Base-by-base conservation (phyloP, 2,888 invertebrate species). In the Deilephila elpenor region DNA sequence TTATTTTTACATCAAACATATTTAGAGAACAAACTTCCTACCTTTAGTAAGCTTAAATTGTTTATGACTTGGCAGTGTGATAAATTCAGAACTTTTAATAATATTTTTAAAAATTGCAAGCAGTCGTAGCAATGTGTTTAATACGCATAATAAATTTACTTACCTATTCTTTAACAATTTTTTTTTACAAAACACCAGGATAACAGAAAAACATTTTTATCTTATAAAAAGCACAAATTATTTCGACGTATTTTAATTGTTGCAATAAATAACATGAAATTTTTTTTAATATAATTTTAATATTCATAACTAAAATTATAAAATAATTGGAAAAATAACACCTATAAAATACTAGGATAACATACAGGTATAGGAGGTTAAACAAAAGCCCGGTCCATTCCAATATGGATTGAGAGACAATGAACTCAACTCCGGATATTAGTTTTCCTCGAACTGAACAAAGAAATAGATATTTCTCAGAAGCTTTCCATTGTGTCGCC, bases 361-460 rank as follows among this genome's bases (percentile, higher is more conserved):
- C 67, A 67, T 67, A 44, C 17, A 25, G 44, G 64, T 44, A 44
- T 5, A 51, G 25, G 67, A 67, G 67, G 25, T 25, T 17, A 44
- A 67, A 67, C 67, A 67, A 64, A 56, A 44, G 14, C 51, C 67
- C 51, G 19, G 25, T 51, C 51, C 64, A 20, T 64, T 44, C 64
- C 51, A 44, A 25, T 67, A 51, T 64, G 64, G 37, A 64, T 67
- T 67, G 67, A 25, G 25, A 67, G 67, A 67, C 67, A 67, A 67
- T 67, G 67, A 51, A 67, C 67, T 25, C 51, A 67, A 67, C 67
- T 44, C 67, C 67, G 67, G 67, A 67, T 67, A 67, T 67, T 67
- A 67, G 67, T 51, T 67, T 67, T 67, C 51, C 67, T 20, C 25
- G 67, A 67, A 67, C 44, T 25, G 25, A 14, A 67, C 25, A 51